Percentiles rank a stretch among this genome's conserved stretches.
These are phyloP conservation scores for Deilephila elpenor DNA, from an alignment of 2,888 invertebrate species.

Conservation along the genomic window DNA sequence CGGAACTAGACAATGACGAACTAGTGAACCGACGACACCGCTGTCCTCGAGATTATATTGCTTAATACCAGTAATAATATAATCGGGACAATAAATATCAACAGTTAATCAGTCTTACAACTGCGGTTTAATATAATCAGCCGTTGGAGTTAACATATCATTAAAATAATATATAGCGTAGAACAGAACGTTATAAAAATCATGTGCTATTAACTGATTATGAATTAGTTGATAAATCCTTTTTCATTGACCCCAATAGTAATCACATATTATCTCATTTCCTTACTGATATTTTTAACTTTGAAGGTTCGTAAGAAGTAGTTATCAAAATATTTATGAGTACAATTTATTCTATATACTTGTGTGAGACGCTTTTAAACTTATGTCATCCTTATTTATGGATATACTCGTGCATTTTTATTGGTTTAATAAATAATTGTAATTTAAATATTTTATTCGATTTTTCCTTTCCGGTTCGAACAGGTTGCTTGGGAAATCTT, in stretches of 20 bases:
- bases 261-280: conserved; percentile 55
- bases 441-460: background rate
- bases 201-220: conserved; percentile 22
- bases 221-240: conserved; percentile 30
- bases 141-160: background rate
- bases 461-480: background rate
- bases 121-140: background rate
- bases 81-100: background rate
- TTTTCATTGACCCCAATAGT: conserved; percentile 61
- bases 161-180: conserved; percentile 7
- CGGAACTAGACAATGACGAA: background rate
- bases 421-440: background rate
- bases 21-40: background rate
- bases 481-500: background rate
- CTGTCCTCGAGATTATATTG: background rate
- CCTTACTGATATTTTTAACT: conserved; percentile 50
- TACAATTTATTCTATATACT: conserved; percentile 32
- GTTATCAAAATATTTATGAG: conserved; percentile 17
- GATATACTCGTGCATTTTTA: conserved; percentile 1
- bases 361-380: background rate
- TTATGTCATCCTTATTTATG: conserved; percentile 7
- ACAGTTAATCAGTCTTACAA: background rate
- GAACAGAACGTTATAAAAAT: background rate
- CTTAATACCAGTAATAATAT: background rate
- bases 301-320: conserved; percentile 44